phyloP scores from a whole-genome alignment of 1,140 invertebrate genomes.

The Hirudo medicinalis region DNA sequence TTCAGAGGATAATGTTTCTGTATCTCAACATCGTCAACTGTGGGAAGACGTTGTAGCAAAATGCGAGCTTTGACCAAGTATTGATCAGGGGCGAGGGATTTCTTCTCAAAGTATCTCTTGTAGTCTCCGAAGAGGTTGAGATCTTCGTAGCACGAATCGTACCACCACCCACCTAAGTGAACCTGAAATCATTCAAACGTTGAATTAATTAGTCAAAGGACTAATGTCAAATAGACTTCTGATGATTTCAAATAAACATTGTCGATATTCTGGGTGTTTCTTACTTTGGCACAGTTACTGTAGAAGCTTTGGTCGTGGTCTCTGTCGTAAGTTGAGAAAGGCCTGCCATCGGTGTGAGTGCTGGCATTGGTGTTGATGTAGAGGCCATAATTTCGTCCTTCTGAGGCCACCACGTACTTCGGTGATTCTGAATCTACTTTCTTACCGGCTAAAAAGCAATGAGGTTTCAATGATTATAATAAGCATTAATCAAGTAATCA shows the following conservation, averaged over 20 bases:
- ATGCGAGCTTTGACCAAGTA: neutral
- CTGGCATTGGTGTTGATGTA: conserved; percentile 23
- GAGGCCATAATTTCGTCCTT: neutral
- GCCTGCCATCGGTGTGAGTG: conserved; percentile 42
- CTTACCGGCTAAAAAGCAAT: neutral
- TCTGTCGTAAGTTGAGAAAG: conserved; percentile 57
- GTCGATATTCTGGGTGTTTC: too few relatives aligned
- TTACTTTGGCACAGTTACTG: conserved; percentile 51
- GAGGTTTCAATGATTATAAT: too few relatives aligned
- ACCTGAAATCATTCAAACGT: conserved; percentile 27
- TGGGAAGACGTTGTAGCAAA: conserved; percentile 5
- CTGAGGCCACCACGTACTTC: neutral
- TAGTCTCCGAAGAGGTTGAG: conserved; percentile 83
- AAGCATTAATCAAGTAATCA: too few relatives aligned
- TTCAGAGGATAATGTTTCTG: neutral
- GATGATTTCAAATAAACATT: too few relatives aligned
- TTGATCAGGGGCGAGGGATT: conserved; percentile 4
- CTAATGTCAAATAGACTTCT: too few relatives aligned
- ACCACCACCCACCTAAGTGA: conserved; percentile 48
- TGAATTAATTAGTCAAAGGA: too few relatives aligned
- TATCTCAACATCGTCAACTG: neutral
- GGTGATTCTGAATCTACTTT: neutral
- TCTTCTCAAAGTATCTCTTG: conserved; percentile 28
- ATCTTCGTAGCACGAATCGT: conserved; percentile 65
- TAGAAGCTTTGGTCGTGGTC: conserved; percentile 59